A percentile compares a stretch with the other conserved stretches of the same genome.
Evolutionary conservation across 2,113 vertebrate species (phyloP).

Genomic region (Tyto alba): DNA sequence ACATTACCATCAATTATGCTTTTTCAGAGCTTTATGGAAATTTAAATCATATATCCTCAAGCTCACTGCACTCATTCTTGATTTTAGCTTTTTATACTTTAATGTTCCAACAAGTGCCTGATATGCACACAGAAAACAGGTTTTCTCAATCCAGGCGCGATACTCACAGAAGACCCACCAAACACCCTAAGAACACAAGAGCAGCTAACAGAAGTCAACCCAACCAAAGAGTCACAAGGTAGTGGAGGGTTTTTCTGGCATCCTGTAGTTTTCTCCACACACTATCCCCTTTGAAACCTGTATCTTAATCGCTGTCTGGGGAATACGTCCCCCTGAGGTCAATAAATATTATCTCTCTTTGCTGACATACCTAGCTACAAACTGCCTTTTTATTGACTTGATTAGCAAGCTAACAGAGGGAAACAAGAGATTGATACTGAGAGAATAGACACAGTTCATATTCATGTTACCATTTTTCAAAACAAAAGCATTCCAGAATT

Average conservation of each 20-base stretch:
- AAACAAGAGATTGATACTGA: background rate
- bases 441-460: background rate
- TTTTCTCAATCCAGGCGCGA: background rate
- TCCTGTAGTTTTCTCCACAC: background rate
- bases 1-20: background rate
- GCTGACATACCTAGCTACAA: background rate
- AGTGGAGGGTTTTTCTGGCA: background rate
- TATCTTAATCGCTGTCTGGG: background rate
- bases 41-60: background rate
- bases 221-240: rapidly evolving
- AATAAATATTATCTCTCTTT: background rate
- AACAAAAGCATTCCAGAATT: background rate
- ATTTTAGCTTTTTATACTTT: background rate
- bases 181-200: background rate
- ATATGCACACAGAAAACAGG: background rate
- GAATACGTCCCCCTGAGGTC: background rate
- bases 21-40: background rate
- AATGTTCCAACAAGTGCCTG: background rate
- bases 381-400: background rate
- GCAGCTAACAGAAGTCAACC: background rate
- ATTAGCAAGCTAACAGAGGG: background rate
- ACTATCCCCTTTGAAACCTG: background rate
- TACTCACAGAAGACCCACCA: background rate
- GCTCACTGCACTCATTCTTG: background rate
- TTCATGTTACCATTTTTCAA: background rate